These are phyloP conservation scores for Delphinapterus leucas DNA, from an alignment of 2,113 vertebrate genomes.

Conservation along the genomic window DNA sequence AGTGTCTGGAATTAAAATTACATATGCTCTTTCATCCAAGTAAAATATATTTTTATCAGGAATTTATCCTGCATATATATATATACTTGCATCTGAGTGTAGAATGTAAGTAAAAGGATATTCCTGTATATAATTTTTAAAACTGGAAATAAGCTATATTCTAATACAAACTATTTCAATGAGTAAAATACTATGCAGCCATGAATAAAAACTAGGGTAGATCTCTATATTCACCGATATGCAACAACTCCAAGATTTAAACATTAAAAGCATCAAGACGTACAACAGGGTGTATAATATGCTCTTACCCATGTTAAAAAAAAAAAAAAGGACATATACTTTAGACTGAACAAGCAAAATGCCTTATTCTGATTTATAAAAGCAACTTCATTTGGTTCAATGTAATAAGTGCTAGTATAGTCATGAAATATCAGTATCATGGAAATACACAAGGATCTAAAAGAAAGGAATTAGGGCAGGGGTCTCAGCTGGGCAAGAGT, in stretches of 20 bases:
- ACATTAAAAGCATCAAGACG: neutral
- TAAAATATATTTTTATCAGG: neutral
- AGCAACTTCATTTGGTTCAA: neutral
- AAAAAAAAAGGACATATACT: neutral
- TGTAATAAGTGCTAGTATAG: neutral
- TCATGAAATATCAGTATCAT: neutral
- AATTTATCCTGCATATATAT: conserved; percentile 10
- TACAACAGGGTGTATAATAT: neutral
- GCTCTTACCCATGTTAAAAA: neutral
- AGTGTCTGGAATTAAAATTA: neutral
- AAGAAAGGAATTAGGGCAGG: neutral
- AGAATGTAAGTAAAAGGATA: neutral
- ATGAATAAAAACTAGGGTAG: neutral
- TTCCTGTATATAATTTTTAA: neutral
- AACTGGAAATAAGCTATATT: neutral
- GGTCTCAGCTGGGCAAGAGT: neutral
- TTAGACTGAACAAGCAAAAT: neutral
- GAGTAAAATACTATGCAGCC: neutral
- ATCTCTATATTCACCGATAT: neutral
- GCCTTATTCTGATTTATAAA: neutral
- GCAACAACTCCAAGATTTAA: neutral
- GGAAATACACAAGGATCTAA: neutral
- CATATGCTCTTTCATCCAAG: neutral
- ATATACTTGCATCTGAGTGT: neutral
- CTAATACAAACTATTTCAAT: neutral